Conservation (phyloP, 2,113 vertebrate species). For the Gorsachius goisagi region DNA sequence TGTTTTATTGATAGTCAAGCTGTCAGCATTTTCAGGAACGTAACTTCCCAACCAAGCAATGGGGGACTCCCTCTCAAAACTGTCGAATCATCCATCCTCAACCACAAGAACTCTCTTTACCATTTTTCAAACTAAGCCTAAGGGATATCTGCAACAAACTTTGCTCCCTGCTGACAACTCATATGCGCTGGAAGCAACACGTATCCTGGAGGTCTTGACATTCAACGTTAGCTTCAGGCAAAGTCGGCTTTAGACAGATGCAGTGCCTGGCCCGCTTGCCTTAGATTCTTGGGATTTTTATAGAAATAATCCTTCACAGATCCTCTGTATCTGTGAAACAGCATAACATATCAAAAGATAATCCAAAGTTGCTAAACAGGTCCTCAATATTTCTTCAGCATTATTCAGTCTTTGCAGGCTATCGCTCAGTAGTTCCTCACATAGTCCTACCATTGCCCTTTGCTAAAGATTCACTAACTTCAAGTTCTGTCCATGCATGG, state of each 20-base stretch:
- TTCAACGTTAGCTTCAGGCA: background rate
- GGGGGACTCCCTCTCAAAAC: background rate
- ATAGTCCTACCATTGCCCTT: background rate
- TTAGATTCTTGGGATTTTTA: background rate
- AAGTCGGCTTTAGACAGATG: background rate
- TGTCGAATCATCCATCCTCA: background rate
- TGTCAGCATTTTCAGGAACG: background rate
- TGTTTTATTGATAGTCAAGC: background rate
- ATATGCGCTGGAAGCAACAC: background rate
- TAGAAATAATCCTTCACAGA: background rate
- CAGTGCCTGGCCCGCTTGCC: background rate
- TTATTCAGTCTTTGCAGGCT: background rate
- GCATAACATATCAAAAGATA: background rate
- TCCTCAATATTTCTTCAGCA: background rate
- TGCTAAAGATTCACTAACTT: background rate
- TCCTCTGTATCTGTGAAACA: background rate
- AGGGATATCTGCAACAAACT: background rate
- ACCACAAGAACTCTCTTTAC: background rate
- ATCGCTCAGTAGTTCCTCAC: background rate
- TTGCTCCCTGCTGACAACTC: background rate
- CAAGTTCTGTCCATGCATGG: background rate
- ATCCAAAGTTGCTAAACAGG: background rate
- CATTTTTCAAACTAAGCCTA: background rate
- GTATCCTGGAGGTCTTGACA: background rate
- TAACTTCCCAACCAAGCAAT: background rate